These are phyloP conservation scores for Thomomys bottae DNA, from an alignment of 2,113 vertebrate genomes.

Conservation along the genomic window DNA sequence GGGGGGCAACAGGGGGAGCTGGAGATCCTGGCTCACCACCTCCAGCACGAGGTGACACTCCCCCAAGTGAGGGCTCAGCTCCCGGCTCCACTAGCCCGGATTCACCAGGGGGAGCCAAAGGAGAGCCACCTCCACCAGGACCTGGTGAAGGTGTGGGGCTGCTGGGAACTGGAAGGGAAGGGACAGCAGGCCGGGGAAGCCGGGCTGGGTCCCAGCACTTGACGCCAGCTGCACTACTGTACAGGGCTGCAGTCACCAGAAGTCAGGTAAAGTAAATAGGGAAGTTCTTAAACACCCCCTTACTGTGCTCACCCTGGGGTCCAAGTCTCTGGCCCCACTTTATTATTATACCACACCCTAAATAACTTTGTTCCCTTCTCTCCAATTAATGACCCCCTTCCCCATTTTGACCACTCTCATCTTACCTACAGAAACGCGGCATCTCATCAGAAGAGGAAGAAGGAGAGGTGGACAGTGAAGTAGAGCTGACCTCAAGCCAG, in stretches of 20 bases:
- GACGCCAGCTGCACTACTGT: constrained; percentile 93
- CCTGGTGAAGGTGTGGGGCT: constrained; percentile 77
- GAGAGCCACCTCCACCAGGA: constrained; percentile 74
- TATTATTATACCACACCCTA: not conserved
- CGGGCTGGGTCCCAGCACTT: constrained; percentile 87
- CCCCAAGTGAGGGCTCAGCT: constrained; percentile 87
- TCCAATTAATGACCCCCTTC: not conserved
- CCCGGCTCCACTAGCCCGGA: constrained; percentile 91
- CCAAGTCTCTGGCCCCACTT: not conserved
- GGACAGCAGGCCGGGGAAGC: constrained; percentile 75
- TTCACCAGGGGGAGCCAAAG: constrained; percentile 86
- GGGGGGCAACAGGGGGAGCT: constrained; percentile 82
- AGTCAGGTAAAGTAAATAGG: constrained; percentile 88
- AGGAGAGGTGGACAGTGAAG: constrained; percentile 95
- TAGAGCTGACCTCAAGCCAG: constrained; percentile 91
- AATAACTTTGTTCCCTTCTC: not conserved
- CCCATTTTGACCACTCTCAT: not conserved
- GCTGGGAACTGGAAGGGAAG: constrained; percentile 87
- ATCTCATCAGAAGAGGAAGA: constrained; percentile 95
- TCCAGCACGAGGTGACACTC: constrained; percentile 86
- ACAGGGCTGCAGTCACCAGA: constrained; percentile 94
- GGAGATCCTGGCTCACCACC: constrained; percentile 80
- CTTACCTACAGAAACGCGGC: constrained; percentile 89
- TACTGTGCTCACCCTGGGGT: not conserved
- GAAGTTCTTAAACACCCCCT: too few species aligned